phyloP scores from a whole-genome alignment of 2,113 vertebrate genomes.

The Apaloderma vittatum region DNA sequence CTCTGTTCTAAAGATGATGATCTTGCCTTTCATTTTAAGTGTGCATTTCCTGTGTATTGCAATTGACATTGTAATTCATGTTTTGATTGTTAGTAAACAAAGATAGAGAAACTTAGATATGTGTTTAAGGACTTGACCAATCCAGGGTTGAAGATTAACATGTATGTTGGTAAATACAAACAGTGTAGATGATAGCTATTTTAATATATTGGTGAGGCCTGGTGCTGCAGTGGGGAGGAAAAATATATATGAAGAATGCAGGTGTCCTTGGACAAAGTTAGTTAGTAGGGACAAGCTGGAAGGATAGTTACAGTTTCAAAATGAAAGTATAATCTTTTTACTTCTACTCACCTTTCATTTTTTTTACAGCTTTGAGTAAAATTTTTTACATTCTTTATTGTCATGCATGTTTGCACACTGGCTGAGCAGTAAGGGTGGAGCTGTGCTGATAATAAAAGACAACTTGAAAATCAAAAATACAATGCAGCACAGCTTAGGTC shows the following conservation, averaged over 20 bases:
- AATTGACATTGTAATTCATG: background rate
- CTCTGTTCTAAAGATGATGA: background rate
- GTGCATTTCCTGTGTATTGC: background rate
- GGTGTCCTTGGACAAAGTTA: background rate
- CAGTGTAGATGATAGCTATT: background rate
- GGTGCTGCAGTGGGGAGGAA: background rate
- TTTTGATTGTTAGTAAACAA: background rate
- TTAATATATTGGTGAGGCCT: background rate
- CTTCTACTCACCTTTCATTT: background rate
- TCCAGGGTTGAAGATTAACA: background rate
- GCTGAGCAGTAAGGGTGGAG: background rate
- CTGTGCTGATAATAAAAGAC: background rate
- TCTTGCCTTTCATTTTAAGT: background rate
- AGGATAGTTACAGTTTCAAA: background rate
- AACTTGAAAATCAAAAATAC: background rate
- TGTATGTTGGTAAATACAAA: background rate
- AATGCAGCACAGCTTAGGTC: background rate
- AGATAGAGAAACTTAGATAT: accelerated
- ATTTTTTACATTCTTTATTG: background rate
- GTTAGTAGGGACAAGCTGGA: background rate
- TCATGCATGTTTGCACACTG: background rate
- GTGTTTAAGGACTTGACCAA: background rate
- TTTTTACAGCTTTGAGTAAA: background rate
- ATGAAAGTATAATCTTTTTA: background rate
- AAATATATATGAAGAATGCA: background rate